Conservation (phyloP, 2,888 invertebrate genomes). For the Drosophila histrio region DNA sequence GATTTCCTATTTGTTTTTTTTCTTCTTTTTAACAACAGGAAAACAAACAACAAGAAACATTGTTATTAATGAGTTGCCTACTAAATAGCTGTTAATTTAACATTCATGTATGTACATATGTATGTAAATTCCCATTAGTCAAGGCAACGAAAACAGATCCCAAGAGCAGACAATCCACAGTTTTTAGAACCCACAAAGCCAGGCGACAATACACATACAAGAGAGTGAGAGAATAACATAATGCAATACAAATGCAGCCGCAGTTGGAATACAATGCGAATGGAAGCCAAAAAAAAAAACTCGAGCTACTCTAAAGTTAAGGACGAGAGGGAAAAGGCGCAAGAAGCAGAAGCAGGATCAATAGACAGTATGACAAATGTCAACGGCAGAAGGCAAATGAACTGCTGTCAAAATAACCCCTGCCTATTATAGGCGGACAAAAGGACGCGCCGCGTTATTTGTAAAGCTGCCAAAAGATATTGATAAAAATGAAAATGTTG, state of each 20-base stretch:
- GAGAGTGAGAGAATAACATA: background rate
- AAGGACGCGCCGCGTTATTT: slow-evolving; percentile 66
- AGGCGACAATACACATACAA: slow-evolving; percentile 30
- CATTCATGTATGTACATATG: too few relatives aligned
- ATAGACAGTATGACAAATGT: slow-evolving; percentile 58
- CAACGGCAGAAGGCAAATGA: slow-evolving; percentile 75
- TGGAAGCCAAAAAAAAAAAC: slow-evolving; percentile 63
- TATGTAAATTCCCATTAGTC: slow-evolving; percentile 73
- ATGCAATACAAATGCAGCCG: slow-evolving; percentile 47
- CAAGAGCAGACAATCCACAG: slow-evolving; percentile 1
- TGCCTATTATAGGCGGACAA: slow-evolving; percentile 61
- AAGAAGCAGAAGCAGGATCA: slow-evolving; percentile 7
- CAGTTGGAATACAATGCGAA: slow-evolving; percentile 41
- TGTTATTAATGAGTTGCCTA: slow-evolving; percentile 45
- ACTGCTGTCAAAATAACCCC: slow-evolving; percentile 80
- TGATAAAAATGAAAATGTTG: slow-evolving; percentile 70
- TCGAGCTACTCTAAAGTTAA: slow-evolving; percentile 32
- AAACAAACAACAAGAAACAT: slow-evolving; percentile 3
- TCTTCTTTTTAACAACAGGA: background rate
- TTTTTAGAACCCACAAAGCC: slow-evolving; percentile 26
- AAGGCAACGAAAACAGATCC: slow-evolving; percentile 41
- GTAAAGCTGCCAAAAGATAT: slow-evolving; percentile 67
- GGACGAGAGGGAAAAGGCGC: background rate
- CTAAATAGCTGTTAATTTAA: slow-evolving; percentile 64
- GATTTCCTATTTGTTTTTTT: background rate